A percentile compares a stretch with the other conserved stretches of the same genome.
These are phyloP conservation scores for Blastomussa wellsi DNA, from an alignment of 92 coral and sea anemone species.

Conservation along the genomic window DNA sequence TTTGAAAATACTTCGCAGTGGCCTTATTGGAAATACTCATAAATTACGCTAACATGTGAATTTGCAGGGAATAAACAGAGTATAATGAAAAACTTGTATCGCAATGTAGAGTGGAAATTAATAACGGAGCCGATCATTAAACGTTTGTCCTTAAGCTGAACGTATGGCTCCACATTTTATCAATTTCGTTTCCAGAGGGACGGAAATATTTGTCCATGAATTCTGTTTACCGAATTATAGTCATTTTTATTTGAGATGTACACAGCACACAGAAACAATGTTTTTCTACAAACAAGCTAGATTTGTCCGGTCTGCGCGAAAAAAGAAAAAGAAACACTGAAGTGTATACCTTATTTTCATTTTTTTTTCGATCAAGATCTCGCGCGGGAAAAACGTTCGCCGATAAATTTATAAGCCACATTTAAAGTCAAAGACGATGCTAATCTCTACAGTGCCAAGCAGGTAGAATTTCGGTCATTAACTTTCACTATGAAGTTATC, in stretches of 20 bases:
- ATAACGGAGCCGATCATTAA: not conserved
- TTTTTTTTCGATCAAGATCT: not conserved
- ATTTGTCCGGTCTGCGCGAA: not conserved
- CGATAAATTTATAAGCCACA: not conserved
- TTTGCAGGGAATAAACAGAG: slow-evolving; percentile 12
- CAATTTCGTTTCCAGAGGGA: not conserved
- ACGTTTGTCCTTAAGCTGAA: not conserved
- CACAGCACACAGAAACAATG: slow-evolving; percentile 1
- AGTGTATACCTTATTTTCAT: not conserved
- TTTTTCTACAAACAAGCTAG: slow-evolving; percentile 3
- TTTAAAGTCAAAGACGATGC: not conserved
- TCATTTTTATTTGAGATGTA: slow-evolving; percentile 7
- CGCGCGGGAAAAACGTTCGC: not conserved
- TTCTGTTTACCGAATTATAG: not conserved
- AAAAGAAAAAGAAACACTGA: not conserved
- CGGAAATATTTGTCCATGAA: not conserved
- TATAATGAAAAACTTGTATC: not conserved
- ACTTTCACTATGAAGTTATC: not conserved
- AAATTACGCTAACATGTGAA: slow-evolving; percentile 12
- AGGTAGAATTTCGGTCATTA: not conserved
- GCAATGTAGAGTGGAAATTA: not conserved
- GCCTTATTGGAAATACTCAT: not conserved
- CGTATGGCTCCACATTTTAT: not conserved
- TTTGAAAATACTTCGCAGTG: not conserved
- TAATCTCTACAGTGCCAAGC: not conserved